Conservation (phyloP, 2,888 invertebrate species). For the Cheiracanthium punctorium region DNA sequence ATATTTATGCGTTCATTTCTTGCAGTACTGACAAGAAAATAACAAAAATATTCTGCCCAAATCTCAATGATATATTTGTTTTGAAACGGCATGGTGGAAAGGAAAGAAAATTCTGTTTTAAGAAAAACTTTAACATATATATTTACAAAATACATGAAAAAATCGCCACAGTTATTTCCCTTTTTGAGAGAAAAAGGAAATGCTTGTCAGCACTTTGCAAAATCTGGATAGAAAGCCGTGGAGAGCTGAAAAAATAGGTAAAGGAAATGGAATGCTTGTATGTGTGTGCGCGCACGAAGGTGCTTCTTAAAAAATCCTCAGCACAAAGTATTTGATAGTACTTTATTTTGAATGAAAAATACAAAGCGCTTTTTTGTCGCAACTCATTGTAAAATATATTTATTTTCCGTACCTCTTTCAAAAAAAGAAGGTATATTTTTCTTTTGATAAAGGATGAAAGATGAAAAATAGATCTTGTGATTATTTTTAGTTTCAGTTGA, state of each 20-base stretch:
- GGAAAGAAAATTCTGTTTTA: background rate
- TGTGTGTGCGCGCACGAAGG: background rate
- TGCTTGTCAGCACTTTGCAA: background rate
- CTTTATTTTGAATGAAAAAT: background rate
- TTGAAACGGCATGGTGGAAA: background rate
- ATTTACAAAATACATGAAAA: background rate
- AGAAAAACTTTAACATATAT: background rate
- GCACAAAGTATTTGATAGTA: background rate
- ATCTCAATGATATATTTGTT: background rate
- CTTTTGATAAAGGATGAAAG: no score
- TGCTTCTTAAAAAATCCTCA: background rate
- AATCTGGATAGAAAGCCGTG: background rate
- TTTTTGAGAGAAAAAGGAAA: background rate
- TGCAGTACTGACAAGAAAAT: no score
- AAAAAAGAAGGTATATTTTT: no score
- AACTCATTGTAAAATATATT: background rate
- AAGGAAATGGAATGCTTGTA: background rate
- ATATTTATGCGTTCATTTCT: no score
- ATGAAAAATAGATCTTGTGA: no score
- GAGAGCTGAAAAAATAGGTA: background rate
- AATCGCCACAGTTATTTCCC: background rate
- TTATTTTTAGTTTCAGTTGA: no score
- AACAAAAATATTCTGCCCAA: no score
- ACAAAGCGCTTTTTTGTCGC: background rate
- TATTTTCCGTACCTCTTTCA: no score